Base-by-base conservation (phyloP, 1,140 invertebrate genomes). In the Anastrepha obliqua region DNA sequence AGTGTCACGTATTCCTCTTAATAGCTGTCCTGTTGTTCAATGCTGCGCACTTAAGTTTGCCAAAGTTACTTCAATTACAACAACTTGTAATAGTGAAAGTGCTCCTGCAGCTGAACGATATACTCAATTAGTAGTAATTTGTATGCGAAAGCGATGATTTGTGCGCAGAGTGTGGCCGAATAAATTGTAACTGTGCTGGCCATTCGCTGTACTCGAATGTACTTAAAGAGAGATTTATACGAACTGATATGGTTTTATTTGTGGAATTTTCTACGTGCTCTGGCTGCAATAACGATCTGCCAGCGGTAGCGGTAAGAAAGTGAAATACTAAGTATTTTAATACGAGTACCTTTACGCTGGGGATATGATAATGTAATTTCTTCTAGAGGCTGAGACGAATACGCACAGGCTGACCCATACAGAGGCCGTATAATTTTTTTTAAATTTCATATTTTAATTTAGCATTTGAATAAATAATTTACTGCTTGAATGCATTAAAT, bases 101-200 rank as follows among this genome's bases (percentile, higher is more conserved):
- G 55, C 11, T 67, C 64, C 4, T 47, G 47, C 74, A 20, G 74
- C n/a, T 11, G 74, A 58, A 29, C n/a, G 74, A 81, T 81, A 42
- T 81, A 81, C 51, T 9, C 74, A 81, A 55, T 81, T 81, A 81
- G 9, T 51, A 47, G 74, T 81, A 81, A 81, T 81, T 81, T 81
- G 74, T 81, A 81, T 81, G 74, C 74, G 74, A 51, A 81, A 55
- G 47, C 20, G 74, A 47, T 51, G 74, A 86, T 44, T 39, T 13
- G 55, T n/a, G 15, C 4, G 13, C 20, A 5, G 39, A 20, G 55
- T 62, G 59, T 62, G 59, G 29, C 11, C 58, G 58, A 8, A 62
- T 86, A 81, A 81, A 55, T 81, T 81, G 74, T 6, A 8, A n/a
- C 17, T 81, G 7, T 55, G 74, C 42, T 29, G 85, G 20, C 15